Evolutionary conservation across 2,113 vertebrate species (phyloP).

Genomic region (Silurus meridionalis): DNA sequence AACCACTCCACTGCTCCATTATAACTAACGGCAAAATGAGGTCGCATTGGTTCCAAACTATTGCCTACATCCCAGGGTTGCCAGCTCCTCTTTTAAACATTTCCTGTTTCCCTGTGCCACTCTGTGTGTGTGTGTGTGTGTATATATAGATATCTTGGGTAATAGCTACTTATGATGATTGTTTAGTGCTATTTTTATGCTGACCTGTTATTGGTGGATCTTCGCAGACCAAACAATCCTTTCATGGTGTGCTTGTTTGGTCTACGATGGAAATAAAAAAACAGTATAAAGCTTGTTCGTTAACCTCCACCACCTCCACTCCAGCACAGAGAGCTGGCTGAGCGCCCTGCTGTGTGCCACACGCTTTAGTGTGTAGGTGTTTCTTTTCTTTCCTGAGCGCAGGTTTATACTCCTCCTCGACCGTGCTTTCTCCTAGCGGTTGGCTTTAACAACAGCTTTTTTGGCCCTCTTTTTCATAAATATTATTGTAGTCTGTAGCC

Average conservation of each 20-base stretch:
- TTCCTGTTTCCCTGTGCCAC: too few relatives aligned
- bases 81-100: too few relatives aligned
- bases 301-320: neutral
- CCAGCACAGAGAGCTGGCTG: neutral
- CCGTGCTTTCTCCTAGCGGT: slow-evolving; percentile 22
- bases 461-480: too few relatives aligned
- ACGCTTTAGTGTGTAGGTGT: slow-evolving; percentile 20
- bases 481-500: neutral
- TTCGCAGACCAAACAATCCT: neutral
- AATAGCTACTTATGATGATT: neutral
- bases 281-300: neutral
- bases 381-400: neutral
- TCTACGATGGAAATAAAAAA: neutral
- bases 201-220: neutral
- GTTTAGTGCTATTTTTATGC: neutral
- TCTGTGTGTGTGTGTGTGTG: too few relatives aligned
- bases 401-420: neutral
- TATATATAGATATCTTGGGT: neutral
- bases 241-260: neutral
- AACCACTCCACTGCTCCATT: too few relatives aligned
- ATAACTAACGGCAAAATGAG: too few relatives aligned
- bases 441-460: neutral
- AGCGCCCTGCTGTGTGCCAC: slow-evolving; percentile 25
- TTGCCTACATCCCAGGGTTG: too few relatives aligned
- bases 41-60: too few relatives aligned